These are phyloP conservation scores for Pseudomyrmex cubaensis DNA, from an alignment of 1,140 invertebrate genomes.

Conservation along the genomic window DNA sequence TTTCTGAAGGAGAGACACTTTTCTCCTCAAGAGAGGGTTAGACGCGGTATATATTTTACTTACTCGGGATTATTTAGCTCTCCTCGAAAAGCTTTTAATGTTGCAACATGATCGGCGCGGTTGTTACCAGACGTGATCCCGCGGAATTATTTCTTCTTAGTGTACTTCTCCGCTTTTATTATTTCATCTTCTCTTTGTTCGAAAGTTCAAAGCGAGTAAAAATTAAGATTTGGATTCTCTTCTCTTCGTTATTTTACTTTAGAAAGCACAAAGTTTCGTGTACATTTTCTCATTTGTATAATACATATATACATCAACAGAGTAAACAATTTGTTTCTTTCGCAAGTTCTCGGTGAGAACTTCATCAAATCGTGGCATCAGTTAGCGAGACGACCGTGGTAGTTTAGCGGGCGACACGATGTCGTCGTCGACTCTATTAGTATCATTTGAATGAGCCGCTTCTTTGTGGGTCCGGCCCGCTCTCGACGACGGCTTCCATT, in stretches of 20 bases:
- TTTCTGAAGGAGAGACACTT: not conserved
- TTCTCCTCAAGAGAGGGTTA: not conserved
- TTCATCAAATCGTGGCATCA: not conserved
- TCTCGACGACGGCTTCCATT: constrained; percentile 43
- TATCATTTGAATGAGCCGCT: constrained; percentile 35
- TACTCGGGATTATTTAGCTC: not conserved
- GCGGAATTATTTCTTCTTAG: too few relatives aligned
- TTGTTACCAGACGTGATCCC: too few relatives aligned
- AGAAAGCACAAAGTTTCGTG: too few relatives aligned
- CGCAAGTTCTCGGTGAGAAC: not conserved
- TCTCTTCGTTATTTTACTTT: too few relatives aligned
- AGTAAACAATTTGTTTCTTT: too few relatives aligned
- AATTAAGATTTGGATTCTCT: too few relatives aligned
- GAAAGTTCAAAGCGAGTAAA: too few relatives aligned
- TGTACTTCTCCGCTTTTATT: too few relatives aligned
- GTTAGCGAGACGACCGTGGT: not conserved
- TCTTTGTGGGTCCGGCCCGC: not conserved
- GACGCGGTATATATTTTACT: constrained; percentile 7
- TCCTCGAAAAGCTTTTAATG: not conserved
- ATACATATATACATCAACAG: too few relatives aligned
- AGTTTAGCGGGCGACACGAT: not conserved
- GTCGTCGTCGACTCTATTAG: constrained; percentile 16
- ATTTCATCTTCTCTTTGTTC: too few relatives aligned
- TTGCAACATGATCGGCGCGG: not conserved
- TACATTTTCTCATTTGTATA: too few relatives aligned